Base-by-base conservation (phyloP, 2,888 invertebrate species). In the Trissolcus brochymenae region DNA sequence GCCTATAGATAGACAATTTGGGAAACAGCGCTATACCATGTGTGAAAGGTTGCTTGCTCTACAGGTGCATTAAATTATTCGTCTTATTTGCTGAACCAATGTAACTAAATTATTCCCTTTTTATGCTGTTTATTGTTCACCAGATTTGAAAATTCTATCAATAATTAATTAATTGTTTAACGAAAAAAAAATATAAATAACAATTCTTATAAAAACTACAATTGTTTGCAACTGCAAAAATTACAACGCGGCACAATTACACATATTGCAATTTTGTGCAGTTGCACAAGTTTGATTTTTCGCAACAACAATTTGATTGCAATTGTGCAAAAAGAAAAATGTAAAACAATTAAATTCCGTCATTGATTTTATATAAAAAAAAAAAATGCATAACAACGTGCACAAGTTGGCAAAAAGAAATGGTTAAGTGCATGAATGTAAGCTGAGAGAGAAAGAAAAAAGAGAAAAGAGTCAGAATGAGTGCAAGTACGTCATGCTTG, bases 1-100 rank as follows among this genome's bases (percentile, higher is more conserved):
- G 59, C 72, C 72, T 72, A 59, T 54, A 43, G 64, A 59, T 57
- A 72, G 64, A 64, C 49, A 65, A 72, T 72, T 64, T 46, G 50
- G 35, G 59, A 43, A 40, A 57, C 51, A 53, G 46, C 11, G 35
- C 71, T 35, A 64, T 11, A 9, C 50, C 19, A 51, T 65, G 72
- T 59, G 59, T 59, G 57, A 49, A 57, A 43, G 59, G 72, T 64
- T 72, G 72, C 72, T 65, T 65, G 57, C 51, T 51, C 59, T 53
- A 50, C 53, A 65, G 72, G 72, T 46, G 64, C 59, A 55, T 56
- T 70, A 16, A 62, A 70, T 62, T 71, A 65, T 72, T 61, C 43
- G 50, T 50, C 21, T 53, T 62, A 61, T 62, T 62, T 50, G 53
- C 56, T 62, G 11, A 19, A 62, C 49, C 51, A 51, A 43, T 64